Conservation (phyloP, 2,113 vertebrate genomes). For the Psammodynastes pulverulentus region DNA sequence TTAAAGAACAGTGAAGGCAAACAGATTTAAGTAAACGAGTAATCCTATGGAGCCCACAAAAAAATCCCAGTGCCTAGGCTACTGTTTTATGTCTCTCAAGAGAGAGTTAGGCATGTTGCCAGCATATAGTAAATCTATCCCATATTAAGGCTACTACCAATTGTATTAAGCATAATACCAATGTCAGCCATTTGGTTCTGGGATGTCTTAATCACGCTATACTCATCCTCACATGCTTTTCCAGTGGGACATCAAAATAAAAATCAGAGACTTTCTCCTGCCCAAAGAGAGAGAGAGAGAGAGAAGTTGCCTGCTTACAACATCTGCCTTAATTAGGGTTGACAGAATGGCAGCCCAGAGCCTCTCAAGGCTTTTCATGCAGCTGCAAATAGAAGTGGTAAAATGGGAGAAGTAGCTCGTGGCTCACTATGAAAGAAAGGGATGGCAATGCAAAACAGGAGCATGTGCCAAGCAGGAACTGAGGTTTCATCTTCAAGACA, state of each 20-base stretch:
- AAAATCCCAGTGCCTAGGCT: slow-evolving; percentile 46
- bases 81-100: slow-evolving; percentile 56
- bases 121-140: slow-evolving; percentile 48
- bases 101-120: slow-evolving; percentile 48
- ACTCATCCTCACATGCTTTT: slow-evolving; percentile 8
- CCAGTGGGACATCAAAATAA: not conserved
- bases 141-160: slow-evolving; percentile 47
- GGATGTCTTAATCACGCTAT: slow-evolving; percentile 48
- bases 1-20: slow-evolving; percentile 10
- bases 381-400: not conserved
- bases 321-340: not conserved
- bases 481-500: not conserved
- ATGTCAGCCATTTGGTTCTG: slow-evolving; percentile 5
- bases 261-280: not conserved
- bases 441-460: not conserved
- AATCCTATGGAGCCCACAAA: slow-evolving; percentile 17
- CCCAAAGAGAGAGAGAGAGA: not conserved
- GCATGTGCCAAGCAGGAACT: not conserved
- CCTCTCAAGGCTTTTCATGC: not conserved
- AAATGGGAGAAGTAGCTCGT: not conserved
- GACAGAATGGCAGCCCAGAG: not conserved
- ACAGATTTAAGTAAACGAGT: slow-evolving; percentile 34
- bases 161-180: slow-evolving; percentile 47
- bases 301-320: slow-evolving; percentile 4
- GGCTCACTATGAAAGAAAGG: not conserved